Evolutionary conservation across 2,888 invertebrate genomes (phyloP), one percentile per base, ranked within the genome.

Genomic region (Mechanitis messenoides): DNA sequence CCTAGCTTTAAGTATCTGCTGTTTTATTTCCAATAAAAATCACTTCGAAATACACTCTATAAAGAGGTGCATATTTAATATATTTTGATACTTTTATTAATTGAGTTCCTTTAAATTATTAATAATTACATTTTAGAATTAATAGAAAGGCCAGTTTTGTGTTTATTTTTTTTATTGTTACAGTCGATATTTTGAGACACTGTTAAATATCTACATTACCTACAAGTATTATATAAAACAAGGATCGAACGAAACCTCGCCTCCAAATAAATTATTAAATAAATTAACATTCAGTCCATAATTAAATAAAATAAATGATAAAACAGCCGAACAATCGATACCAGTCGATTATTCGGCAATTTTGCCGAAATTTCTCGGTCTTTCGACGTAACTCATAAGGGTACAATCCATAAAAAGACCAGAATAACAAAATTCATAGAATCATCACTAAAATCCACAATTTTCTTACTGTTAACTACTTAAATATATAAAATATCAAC

Each of bases 281-380:
- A 80, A 79, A 79, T 82, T 83, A 85, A 82, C 82, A 81, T 77
- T 85, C 85, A 86, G 85, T 85, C 85, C 81, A 80, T 78, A 72
- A 9, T 50, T 7, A 31, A 50, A 46, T 20, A 70, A 71, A 35
- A 6, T 35, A 35, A 71, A 66, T 11, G 50, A 9, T 42, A 42
- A 50, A 50, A 31, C 50, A 9, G 85, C 82, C 85, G 81, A 77
- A 31, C 80, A 84, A 84, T 80, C 65, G 33, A 54, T 55, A 33
- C 59, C 46, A 59, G 33, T 62, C 45, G 61, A 80, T 82, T 81
- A 77, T 67, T 73, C 81, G 85, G 81, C 85, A 64, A 85, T 83
- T 85, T 85, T 85, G 77, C 83, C 80, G 77, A 60, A 45, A 6
- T 38, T n/a, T 20, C 47, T 9, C 45, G 9, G 42, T 7, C 38